A percentile compares a stretch with the other conserved stretches of the same genome.
Evolutionary conservation across 2,888 invertebrate species (phyloP).

Genomic region (Melipona beecheii): DNA sequence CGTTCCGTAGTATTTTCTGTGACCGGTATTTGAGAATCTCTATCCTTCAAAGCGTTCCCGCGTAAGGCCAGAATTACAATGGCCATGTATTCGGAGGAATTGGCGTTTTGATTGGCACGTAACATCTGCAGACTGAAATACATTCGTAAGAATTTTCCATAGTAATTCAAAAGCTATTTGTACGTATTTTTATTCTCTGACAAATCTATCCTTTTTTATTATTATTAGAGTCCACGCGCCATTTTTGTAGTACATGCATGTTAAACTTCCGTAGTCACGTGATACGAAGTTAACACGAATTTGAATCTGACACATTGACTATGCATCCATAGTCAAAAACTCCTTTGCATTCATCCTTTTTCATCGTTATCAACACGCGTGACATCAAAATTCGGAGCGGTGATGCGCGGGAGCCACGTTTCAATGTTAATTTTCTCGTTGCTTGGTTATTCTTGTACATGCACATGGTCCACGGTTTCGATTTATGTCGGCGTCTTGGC

Average conservation of each 20-base stretch:
- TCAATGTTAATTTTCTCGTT: conserved; percentile 37
- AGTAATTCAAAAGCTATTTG: too few species aligned
- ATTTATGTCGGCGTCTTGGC: conserved; percentile 60
- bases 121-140: not conserved
- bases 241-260: not conserved
- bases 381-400: not conserved
- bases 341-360: not conserved
- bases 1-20: conserved; percentile 63
- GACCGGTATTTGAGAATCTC: conserved; percentile 48
- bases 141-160: not conserved
- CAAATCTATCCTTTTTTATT: not conserved
- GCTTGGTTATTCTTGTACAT: conserved; percentile 46
- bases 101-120: not conserved
- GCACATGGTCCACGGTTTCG: conserved; percentile 46
- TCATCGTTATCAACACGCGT: not conserved
- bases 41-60: conserved; percentile 46
- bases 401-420: not conserved
- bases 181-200: not conserved
- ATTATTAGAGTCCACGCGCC: not conserved
- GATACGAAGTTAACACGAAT: not conserved
- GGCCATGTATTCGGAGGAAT: not conserved
- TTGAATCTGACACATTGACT: too few species aligned
- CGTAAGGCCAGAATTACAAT: conserved; percentile 18
- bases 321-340: not conserved
- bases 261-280: not conserved